Percentiles rank a stretch among this genome's conserved stretches.
phyloP scores from a whole-genome alignment of 2,888 invertebrate genomes.

The Luffia ferchaultella region DNA sequence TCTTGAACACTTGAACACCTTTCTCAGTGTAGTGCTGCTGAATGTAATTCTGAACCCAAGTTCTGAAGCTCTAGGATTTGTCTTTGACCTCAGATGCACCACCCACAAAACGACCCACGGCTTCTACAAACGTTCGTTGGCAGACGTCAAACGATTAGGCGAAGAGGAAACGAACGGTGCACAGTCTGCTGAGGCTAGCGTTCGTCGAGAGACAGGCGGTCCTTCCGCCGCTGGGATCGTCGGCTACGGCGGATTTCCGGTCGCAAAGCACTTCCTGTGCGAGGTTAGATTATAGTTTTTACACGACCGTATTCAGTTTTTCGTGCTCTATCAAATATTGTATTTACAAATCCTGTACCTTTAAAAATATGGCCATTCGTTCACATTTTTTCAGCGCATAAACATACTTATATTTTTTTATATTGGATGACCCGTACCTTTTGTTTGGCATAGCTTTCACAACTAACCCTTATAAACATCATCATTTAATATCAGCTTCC shows the following conservation, averaged over 20 bases:
- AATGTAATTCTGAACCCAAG: no score
- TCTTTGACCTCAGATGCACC: conserved; percentile 50
- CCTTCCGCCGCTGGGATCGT: conserved; percentile 35
- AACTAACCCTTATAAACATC: no score
- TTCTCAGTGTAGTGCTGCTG: no score
- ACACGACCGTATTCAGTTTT: not conserved
- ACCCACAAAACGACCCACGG: conserved; percentile 62
- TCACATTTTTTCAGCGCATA: not conserved
- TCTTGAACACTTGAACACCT: no score
- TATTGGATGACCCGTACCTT: no score
- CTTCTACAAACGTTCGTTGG: conserved; percentile 47
- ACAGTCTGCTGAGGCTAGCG: not conserved
- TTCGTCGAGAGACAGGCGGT: conserved; percentile 15
- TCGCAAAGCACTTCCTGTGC: conserved; percentile 59
- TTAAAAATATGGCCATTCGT: not conserved
- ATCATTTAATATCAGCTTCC: no score
- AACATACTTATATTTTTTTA: no score
- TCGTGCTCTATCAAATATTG: not conserved
- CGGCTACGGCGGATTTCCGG: conserved; percentile 55
- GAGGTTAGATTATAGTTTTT: conserved; percentile 40
- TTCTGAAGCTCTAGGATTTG: no score
- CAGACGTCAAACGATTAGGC: conserved; percentile 27
- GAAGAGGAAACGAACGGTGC: conserved; percentile 3
- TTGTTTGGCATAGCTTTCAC: no score
- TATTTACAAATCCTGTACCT: not conserved